Percentiles rank a stretch among this genome's conserved stretches.
Evolutionary conservation across 2,888 invertebrate species (phyloP).

Genomic region (Villa cingulata): DNA sequence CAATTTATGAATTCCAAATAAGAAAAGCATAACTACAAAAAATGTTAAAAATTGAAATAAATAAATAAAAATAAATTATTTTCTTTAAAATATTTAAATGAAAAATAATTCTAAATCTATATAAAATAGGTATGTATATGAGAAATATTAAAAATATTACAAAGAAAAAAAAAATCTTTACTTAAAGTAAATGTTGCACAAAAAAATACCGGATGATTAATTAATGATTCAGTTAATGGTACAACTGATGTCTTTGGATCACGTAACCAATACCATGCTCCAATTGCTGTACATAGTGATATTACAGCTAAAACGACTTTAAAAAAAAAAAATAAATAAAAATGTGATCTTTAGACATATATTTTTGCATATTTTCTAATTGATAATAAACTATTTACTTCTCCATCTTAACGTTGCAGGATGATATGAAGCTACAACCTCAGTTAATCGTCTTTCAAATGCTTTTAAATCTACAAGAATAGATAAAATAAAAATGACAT

Average conservation of each 20-base stretch:
- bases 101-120: too few species aligned
- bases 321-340: too few species aligned
- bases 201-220: conserved; percentile 90
- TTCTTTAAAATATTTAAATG: neutral
- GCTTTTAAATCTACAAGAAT: conserved; percentile 77
- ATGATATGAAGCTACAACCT: conserved; percentile 91
- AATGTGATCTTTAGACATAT: too few species aligned
- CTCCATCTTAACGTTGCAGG: conserved; percentile 93
- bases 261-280: conserved; percentile 92
- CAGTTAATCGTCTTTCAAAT: conserved; percentile 90
- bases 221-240: conserved; percentile 77
- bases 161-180: conserved; percentile 34
- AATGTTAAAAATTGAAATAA: conserved; percentile 1
- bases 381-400: conserved; percentile 60
- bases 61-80: neutral
- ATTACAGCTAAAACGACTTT: conserved; percentile 75
- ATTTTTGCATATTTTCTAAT: too few species aligned
- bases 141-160: neutral
- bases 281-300: conserved; percentile 81
- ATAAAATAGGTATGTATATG: too few species aligned
- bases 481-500: too few species aligned
- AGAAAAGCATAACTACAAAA: conserved; percentile 64
- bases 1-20: conserved; percentile 87
- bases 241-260: conserved; percentile 89
- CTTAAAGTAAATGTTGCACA: conserved; percentile 70